phyloP scores from a whole-genome alignment of 2,113 vertebrate genomes.

The Chlamydotis undulata region DNA sequence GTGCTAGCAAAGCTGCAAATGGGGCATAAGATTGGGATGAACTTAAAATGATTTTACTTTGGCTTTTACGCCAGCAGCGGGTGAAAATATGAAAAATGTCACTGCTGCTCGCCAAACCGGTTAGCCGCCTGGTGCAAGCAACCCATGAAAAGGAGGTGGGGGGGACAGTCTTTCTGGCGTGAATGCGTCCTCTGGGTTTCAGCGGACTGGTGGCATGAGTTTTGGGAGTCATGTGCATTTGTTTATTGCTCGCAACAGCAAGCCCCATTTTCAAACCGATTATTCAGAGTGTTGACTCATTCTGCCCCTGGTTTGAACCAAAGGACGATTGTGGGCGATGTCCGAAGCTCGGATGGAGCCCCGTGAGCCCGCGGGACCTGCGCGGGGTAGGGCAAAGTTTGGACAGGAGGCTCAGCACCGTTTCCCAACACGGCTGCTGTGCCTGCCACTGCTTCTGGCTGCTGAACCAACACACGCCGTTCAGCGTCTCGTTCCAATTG shows the following conservation, averaged over 20 bases:
- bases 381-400: not conserved
- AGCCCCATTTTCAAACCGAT: not conserved
- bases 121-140: not conserved
- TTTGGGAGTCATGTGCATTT: not conserved
- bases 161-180: not conserved
- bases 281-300: not conserved
- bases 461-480: not conserved
- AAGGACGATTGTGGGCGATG: fast-evolving
- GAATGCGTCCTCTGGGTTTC: not conserved
- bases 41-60: not conserved
- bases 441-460: not conserved
- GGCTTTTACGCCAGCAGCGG: not conserved
- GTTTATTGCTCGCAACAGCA: not conserved
- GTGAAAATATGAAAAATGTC: not conserved
- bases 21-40: fast-evolving
- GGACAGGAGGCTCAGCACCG: fast-evolving
- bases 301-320: not conserved
- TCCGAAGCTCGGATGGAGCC: not conserved
- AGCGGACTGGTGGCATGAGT: not conserved
- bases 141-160: not conserved
- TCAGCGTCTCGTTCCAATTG: not conserved
- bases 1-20: not conserved
- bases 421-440: not conserved
- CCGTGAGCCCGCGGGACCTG: not conserved
- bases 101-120: not conserved